These are phyloP conservation scores for Callithrix jacchus DNA, from an alignment of 2,113 vertebrate genomes.

Conservation along the genomic window DNA sequence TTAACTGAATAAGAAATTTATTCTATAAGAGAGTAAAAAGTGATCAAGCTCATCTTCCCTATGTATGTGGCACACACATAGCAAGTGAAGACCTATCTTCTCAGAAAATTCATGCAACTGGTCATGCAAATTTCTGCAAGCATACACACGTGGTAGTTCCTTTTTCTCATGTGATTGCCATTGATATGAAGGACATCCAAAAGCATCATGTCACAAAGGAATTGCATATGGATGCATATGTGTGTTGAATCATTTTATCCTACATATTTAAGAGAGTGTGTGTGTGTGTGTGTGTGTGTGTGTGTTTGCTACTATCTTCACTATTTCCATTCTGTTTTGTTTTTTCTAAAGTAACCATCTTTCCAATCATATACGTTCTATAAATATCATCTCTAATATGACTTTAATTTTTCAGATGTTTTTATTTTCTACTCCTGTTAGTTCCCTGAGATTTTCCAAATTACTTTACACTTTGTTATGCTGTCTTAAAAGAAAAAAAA, in stretches of 20 bases:
- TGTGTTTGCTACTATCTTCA: not conserved
- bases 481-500: not conserved
- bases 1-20: not conserved
- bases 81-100: not conserved
- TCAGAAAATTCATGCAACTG: not conserved
- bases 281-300: no score
- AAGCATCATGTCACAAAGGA: not conserved
- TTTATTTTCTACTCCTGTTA: not conserved
- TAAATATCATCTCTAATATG: not conserved
- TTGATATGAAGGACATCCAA: not conserved
- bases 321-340: not conserved
- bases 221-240: not conserved
- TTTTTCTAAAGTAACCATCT: not conserved
- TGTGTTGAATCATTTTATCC: not conserved
- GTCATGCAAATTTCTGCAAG: not conserved
- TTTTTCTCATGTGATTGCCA: not conserved
- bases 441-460: not conserved
- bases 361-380: not conserved
- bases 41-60: not conserved
- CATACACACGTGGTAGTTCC: not conserved
- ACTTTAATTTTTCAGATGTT: not conserved
- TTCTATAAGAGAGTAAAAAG: not conserved
- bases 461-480: not conserved
- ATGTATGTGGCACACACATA: not conserved
- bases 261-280: not conserved